Percentiles rank a stretch among this genome's conserved stretches.
phyloP scores from a whole-genome alignment of 2,888 invertebrate genomes.

The Brenthis hecate region DNA sequence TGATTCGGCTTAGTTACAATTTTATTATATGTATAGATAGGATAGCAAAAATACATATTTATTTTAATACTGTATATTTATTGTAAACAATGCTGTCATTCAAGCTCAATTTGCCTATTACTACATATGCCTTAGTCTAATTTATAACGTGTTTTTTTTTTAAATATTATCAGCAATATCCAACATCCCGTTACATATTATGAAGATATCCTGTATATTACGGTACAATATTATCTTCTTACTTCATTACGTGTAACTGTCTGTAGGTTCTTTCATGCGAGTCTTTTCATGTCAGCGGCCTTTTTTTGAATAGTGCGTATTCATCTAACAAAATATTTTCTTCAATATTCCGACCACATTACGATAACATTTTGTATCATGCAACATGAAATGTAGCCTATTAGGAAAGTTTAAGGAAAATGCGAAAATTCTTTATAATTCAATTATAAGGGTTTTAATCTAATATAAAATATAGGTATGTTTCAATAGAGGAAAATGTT shows the following conservation, averaged over 20 bases:
- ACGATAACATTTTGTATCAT: conserved; percentile 19
- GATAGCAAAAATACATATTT: too few species aligned
- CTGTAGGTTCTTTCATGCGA: conserved; percentile 20
- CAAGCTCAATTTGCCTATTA: too few species aligned
- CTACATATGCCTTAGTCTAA: too few species aligned
- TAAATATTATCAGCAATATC: too few species aligned
- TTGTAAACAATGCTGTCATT: too few species aligned
- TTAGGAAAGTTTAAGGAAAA: conserved; percentile 2
- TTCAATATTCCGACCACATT: conserved; percentile 23
- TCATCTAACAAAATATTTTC: conserved; percentile 27
- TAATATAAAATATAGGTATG: conserved; percentile 1
- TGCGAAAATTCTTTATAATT: not conserved
- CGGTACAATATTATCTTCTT: conserved; percentile 15
- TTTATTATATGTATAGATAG: too few species aligned
- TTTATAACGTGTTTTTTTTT: too few species aligned
- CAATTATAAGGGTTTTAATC: not conserved
- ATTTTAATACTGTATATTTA: too few species aligned
- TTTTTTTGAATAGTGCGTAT: conserved; percentile 28
- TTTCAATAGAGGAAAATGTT: not conserved
- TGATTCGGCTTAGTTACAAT: too few species aligned
- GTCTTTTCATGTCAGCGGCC: conserved; percentile 23
- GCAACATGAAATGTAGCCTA: conserved; percentile 8
- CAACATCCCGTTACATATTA: not conserved
- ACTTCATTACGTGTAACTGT: conserved; percentile 28
- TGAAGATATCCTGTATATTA: conserved; percentile 2